Evolutionary conservation across 1,140 invertebrate species (phyloP), one percentile per base, ranked within the genome.

Genomic region (Drosophila arizonae): DNA sequence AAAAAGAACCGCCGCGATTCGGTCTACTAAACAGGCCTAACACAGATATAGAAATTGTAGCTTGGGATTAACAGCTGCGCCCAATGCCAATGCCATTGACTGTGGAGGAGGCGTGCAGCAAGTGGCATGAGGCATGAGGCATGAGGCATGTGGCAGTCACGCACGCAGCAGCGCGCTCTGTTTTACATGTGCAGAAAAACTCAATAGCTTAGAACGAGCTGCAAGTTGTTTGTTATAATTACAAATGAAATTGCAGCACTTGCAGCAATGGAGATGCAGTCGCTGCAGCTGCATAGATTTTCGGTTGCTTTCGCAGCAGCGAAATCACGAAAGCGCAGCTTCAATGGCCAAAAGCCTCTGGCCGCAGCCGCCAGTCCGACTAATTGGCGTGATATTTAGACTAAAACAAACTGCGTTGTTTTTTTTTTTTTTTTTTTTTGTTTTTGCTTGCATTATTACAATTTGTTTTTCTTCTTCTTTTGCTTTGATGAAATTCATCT

Each of bases 351-450:
- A 33, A 15, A 54, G 67, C 58, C 58, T 26, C 54, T 58, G 61
- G 61, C 41, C 30, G 51, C 74, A 75, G 77, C 65, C 62, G 66
- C 48, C 50, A 66, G 79, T 72, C 84, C 63, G 63, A 70, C 84
- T 88, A 88, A 88, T 88, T 88, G 84, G 77, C 84, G 80, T 89
- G 80, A 88, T 88, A 89, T 88, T 84, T 81, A 88, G 84, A 88
- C 80, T 88, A 88, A 88, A 79, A 89, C 84, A 84, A 79, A 89
- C 70, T 24, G 21, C 21, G 21, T 46, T 46, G 43, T 2, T 43
- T 61, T 52, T 50, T 5, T 3, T 57, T 57, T 26, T 43, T 11
- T 26, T 55, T 57, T 58, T 24, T 24, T 24, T 24, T 24, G 1
- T 46, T 46, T n/a, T 0, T 46, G 5, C 0, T 21, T 46, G 21